Percentiles rank a stretch among this genome's conserved stretches.
phyloP scores from a whole-genome alignment of 23 tunicate species.

The Trididemnum clinides region DNA sequence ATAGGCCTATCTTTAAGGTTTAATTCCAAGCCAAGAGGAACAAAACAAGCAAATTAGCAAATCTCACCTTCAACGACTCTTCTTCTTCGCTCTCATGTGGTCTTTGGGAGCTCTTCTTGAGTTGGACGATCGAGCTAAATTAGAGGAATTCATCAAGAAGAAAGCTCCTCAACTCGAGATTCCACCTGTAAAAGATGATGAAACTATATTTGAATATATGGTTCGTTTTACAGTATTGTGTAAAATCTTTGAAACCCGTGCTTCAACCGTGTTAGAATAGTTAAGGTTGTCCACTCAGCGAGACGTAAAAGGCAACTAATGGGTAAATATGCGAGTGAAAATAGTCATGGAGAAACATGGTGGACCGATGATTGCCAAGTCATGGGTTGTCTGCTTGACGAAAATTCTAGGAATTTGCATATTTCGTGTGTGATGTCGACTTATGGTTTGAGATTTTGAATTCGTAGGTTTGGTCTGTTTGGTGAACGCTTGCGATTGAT shows the following conservation, averaged over 20 bases:
- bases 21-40: conserved; percentile 90
- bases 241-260: neutral
- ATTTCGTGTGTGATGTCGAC: too few relatives aligned
- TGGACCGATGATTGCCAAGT: too few relatives aligned
- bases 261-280: neutral
- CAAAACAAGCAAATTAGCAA: conserved; percentile 58
- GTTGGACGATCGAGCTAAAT: conserved; percentile 94
- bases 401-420: too few relatives aligned
- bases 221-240: conserved; percentile 2
- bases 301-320: too few relatives aligned
- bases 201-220: conserved; percentile 98
- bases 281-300: too few relatives aligned
- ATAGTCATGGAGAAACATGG: too few relatives aligned
- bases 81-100: conserved; percentile 99
- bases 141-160: conserved; percentile 78
- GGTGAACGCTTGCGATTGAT: too few relatives aligned
- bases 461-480: too few relatives aligned
- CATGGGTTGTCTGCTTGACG: too few relatives aligned
- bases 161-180: conserved; percentile 49
- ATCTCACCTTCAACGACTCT: conserved; percentile 65
- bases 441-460: too few relatives aligned
- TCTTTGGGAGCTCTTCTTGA: conserved; percentile 93
- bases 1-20: conserved; percentile 58
- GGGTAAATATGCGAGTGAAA: too few relatives aligned
- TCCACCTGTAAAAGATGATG: conserved; percentile 87